Evolutionary conservation across 2,113 vertebrate species (phyloP).

Genomic region (Hemichromis elongatus): DNA sequence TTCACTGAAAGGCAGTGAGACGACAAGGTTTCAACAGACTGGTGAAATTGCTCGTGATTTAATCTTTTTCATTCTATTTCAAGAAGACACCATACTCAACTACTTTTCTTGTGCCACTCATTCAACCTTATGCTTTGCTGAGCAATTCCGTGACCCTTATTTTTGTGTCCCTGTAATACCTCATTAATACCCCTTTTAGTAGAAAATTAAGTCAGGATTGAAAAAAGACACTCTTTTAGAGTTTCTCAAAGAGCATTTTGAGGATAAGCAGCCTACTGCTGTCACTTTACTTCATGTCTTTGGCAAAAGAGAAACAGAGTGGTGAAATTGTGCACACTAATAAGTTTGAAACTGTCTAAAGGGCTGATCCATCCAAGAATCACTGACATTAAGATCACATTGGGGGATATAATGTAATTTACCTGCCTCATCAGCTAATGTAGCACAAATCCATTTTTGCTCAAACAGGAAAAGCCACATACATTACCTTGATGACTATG

Average conservation of each 20-base stretch:
- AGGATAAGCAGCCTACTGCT: neutral
- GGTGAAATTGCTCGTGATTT: slow-evolving; percentile 18
- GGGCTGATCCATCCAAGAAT: slow-evolving; percentile 55
- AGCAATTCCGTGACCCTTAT: neutral
- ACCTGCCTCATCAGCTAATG: slow-evolving; percentile 80
- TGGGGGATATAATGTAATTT: slow-evolving; percentile 75
- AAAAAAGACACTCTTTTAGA: neutral
- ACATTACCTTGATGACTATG: slow-evolving; percentile 75
- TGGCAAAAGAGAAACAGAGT: neutral
- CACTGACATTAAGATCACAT: slow-evolving; percentile 76
- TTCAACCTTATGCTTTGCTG: neutral
- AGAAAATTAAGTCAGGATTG: neutral
- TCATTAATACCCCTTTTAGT: neutral
- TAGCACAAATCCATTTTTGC: slow-evolving; percentile 76
- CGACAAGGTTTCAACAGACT: neutral
- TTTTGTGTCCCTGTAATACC: neutral
- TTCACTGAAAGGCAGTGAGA: neutral
- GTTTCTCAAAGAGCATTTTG: slow-evolving; percentile 5
- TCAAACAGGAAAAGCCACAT: slow-evolving; percentile 72
- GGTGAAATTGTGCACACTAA: neutral
- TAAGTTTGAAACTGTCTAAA: slow-evolving; percentile 33
- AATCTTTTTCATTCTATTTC: slow-evolving; percentile 9
- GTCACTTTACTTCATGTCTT: neutral
- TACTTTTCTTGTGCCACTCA: neutral
- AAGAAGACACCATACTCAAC: neutral